These are phyloP conservation scores for Caenorhabditis zanzibari DNA, from an alignment of 2,888 invertebrate genomes.

Conservation along the genomic window DNA sequence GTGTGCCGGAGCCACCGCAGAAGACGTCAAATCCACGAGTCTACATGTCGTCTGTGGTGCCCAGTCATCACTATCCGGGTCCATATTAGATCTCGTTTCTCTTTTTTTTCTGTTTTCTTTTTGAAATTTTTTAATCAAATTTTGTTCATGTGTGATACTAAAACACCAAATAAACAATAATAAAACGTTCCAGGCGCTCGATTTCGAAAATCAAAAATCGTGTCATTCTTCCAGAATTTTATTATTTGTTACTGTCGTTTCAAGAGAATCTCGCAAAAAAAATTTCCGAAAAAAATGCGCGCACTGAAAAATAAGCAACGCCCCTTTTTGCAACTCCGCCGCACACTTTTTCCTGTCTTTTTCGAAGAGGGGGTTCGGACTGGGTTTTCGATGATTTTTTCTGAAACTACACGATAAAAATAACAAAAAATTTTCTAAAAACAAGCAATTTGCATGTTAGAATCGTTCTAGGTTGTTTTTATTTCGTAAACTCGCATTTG, in stretches of 20 bases:
- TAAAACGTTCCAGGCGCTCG: not conserved
- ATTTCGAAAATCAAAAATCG: not conserved
- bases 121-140: not conserved
- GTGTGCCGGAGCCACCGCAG: not conserved
- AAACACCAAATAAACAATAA: conserved; percentile 1
- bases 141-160: not conserved
- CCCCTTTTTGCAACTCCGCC: too few species aligned
- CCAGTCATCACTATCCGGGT: conserved; percentile 22
- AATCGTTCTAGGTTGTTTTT: too few species aligned
- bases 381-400: too few species aligned
- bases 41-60: not conserved
- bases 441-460: too few species aligned
- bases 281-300: too few species aligned
- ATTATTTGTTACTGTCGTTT: not conserved
- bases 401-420: too few species aligned
- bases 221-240: not conserved
- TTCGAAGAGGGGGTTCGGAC: too few species aligned
- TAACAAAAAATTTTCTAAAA: too few species aligned
- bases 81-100: not conserved
- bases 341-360: too few species aligned
- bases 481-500: too few species aligned
- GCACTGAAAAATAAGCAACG: too few species aligned
- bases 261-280: too few species aligned
- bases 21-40: conserved; percentile 16
- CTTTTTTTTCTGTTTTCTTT: not conserved